These are phyloP conservation scores for Phyllotreta cruciferae DNA, from an alignment of 2,888 invertebrate species.

Conservation along the genomic window DNA sequence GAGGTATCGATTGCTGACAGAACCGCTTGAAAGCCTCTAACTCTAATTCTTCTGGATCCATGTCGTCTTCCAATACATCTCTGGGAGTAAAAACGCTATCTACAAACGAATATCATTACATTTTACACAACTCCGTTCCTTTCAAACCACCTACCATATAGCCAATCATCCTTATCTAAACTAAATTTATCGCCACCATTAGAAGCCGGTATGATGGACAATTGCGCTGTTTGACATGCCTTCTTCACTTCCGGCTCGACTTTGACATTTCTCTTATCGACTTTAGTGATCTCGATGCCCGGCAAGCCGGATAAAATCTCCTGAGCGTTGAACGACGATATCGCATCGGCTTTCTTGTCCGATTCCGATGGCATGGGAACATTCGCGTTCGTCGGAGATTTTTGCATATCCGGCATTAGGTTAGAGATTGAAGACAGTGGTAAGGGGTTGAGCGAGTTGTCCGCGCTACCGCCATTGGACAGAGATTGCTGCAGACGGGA, in stretches of 20 bases:
- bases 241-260: conserved; percentile 48
- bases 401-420: conserved; percentile 40
- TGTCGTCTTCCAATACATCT: conserved; percentile 79
- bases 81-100: conserved; percentile 82
- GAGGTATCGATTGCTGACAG: conserved; percentile 82
- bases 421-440: conserved; percentile 40
- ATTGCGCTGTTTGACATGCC: conserved; percentile 56
- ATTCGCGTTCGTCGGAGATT: conserved; percentile 34
- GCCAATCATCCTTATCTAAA: conserved; percentile 58
- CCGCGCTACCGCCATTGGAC: conserved; percentile 39
- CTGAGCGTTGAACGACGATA: conserved; percentile 55
- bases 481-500: conserved; percentile 64
- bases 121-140: neutral
- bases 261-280: conserved; percentile 52
- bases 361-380: conserved; percentile 5
- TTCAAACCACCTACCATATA: conserved; percentile 54
- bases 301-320: conserved; percentile 59
- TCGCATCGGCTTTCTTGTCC: conserved; percentile 31
- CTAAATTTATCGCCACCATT: conserved; percentile 48
- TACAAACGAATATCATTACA: conserved; percentile 37
- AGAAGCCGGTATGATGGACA: conserved; percentile 58
- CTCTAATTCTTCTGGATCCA: conserved; percentile 82
- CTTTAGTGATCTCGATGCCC: conserved; percentile 59
- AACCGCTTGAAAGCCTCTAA: conserved; percentile 88
- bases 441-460: conserved; percentile 53